Percentiles rank a stretch among this genome's conserved stretches.
phyloP scores from a whole-genome alignment of 2,888 invertebrate species.

The Hirtodrosophila histrioides region DNA sequence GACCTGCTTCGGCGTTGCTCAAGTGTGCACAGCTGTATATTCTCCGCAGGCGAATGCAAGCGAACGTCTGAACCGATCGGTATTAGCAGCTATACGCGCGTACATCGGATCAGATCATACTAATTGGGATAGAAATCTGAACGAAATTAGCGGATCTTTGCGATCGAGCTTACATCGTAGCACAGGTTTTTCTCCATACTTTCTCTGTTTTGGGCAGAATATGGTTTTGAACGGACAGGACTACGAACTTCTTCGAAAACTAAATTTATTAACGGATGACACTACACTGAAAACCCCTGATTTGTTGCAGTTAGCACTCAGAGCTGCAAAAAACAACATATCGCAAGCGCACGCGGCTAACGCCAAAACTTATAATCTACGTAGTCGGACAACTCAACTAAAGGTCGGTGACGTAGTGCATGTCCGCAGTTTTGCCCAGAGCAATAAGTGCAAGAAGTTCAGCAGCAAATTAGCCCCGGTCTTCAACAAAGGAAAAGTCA shows the following conservation, averaged over 20 bases:
- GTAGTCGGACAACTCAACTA: constrained; percentile 2
- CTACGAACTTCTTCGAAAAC: neutral
- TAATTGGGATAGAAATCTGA: constrained; percentile 31
- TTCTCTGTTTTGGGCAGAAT: constrained; percentile 33
- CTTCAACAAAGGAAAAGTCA: no score
- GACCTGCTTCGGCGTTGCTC: no score
- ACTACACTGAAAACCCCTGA: neutral
- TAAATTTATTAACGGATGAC: constrained; percentile 4
- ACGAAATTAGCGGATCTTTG: constrained; percentile 26
- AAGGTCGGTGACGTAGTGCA: constrained; percentile 4
- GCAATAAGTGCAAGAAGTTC: neutral
- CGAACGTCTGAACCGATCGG: constrained; percentile 35
- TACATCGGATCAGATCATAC: constrained; percentile 31
- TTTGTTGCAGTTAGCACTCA: constrained; percentile 3
- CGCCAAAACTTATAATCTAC: constrained; percentile 8
- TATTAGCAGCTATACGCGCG: neutral
- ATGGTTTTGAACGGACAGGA: constrained; percentile 27
- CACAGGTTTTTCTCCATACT: constrained; percentile 32
- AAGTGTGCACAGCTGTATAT: constrained; percentile 19
- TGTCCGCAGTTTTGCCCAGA: neutral
- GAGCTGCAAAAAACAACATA: neutral
- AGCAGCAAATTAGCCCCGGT: no score
- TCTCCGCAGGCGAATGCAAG: constrained; percentile 36
- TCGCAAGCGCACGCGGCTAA: neutral
- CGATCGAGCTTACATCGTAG: constrained; percentile 12